Percentiles rank a stretch among this genome's conserved stretches.
phyloP scores from a whole-genome alignment of 2,113 vertebrate genomes.

The Dromaius novaehollandiae region DNA sequence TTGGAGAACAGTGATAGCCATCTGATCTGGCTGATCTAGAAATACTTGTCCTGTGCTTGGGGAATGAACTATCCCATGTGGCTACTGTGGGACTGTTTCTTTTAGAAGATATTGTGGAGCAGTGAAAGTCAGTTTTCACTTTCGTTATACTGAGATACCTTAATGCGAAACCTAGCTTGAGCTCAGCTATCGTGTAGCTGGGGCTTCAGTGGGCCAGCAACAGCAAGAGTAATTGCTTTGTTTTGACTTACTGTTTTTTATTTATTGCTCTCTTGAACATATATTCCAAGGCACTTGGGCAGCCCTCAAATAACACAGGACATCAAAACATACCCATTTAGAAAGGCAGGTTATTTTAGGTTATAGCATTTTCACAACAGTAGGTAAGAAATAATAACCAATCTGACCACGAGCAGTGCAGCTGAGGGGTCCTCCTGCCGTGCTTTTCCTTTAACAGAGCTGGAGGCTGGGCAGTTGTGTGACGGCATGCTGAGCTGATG shows the following conservation, averaged over 20 bases:
- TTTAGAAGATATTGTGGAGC: not conserved
- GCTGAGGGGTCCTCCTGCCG: constrained; percentile 15
- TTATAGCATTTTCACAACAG: constrained; percentile 2
- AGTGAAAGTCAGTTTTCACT: not conserved
- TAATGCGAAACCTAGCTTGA: not conserved
- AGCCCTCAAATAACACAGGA: not conserved
- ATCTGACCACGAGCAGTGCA: not conserved
- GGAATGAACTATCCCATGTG: not conserved
- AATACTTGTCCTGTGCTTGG: not conserved
- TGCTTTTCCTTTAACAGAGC: not conserved
- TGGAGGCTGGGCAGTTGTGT: constrained; percentile 10
- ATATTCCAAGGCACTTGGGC: not conserved
- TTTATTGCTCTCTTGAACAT: not conserved
- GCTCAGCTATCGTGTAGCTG: not conserved
- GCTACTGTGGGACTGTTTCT: not conserved
- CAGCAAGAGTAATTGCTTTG: not conserved
- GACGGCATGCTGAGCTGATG: not conserved
- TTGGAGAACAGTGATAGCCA: not conserved
- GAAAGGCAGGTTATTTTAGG: not conserved
- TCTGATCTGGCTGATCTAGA: not conserved
- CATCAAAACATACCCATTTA: not conserved
- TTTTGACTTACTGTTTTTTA: not conserved
- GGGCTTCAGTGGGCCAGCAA: not conserved
- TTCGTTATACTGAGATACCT: not conserved
- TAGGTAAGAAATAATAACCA: constrained; percentile 28